Base-by-base conservation (phyloP, 2,888 invertebrate species). In the Melanostoma mellinum region DNA sequence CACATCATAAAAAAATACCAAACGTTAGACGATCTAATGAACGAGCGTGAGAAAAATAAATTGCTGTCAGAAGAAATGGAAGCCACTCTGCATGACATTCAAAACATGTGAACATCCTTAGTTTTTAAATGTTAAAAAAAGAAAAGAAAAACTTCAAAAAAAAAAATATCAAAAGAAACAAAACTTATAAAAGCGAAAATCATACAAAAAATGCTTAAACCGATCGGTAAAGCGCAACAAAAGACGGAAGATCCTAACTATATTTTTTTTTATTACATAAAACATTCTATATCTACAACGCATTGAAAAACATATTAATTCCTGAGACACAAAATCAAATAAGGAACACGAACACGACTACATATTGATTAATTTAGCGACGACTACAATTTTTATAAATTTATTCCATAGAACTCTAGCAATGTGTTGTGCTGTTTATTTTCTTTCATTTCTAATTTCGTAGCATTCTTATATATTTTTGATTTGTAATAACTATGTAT, bases 1-100 rank as follows among this genome's bases (percentile, higher is more conserved):
- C 10, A 35, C 20, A 20, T 9, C 33, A 8, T 46, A 9, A 9
- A n/a, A 38, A 58, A 58, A 61, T 20, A 52, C 50, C 61, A 20
- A 44, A n/a, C 44, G 95, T 92, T 95, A 99, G 99, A 98, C 94
- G 98, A 98, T 93, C 95, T 98, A 92, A 94, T 97, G 92, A 94
- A 95, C 92, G 97, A 97, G 93, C 97, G 96, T 93, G 96, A 96
- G 94, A 97, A 97, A 94, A 97, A 97, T 94, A 97, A 97, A 94
- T 93, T 96, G 92, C 95, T 99, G 92, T 96, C 97, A 93, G 97
- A 97, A 92, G 99, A 99, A 93, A 98, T 99, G 97, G 99, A 99
- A 93, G 96, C 97, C 91, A 98, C 98, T 91, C 95, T 99, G 94
- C 97, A 97, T 94, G 99, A 99, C 94, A 97, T 99, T 93, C 98